Conservation (phyloP, 2,888 invertebrate genomes). For the Axea sp. region DNA sequence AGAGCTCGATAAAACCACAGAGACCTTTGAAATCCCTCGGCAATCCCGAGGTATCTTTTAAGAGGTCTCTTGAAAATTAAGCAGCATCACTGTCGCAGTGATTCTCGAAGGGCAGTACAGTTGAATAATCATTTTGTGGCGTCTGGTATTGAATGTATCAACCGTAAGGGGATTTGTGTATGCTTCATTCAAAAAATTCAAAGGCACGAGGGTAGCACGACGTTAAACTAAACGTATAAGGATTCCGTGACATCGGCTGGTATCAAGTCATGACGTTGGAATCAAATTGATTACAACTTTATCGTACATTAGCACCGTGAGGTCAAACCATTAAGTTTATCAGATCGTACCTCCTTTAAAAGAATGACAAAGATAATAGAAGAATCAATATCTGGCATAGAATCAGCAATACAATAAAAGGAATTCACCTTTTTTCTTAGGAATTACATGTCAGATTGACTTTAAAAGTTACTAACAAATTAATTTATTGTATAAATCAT, state of each 20-base stretch:
- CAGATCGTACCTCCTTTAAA: neutral
- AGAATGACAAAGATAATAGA: no score
- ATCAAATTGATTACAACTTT: neutral
- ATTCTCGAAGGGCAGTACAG: slow-evolving; percentile 37
- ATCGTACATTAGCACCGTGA: neutral
- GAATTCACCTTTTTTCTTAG: no score
- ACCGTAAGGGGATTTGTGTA: slow-evolving; percentile 20
- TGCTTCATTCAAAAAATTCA: slow-evolving; percentile 22
- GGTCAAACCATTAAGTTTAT: neutral
- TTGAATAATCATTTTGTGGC: slow-evolving; percentile 50
- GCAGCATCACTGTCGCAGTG: slow-evolving; percentile 27
- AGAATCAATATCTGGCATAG: no score
- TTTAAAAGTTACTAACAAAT: no score
- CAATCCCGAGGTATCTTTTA: slow-evolving; percentile 23
- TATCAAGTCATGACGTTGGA: neutral
- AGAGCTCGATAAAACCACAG: slow-evolving; percentile 35
- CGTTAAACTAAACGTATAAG: neutral
- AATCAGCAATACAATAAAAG: no score
- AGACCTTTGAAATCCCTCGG: slow-evolving; percentile 38
- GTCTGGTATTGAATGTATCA: slow-evolving; percentile 7
- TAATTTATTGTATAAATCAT: no score
- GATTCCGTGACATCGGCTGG: neutral
- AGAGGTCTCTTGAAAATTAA: slow-evolving; percentile 51
- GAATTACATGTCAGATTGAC: no score
- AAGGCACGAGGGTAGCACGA: slow-evolving; percentile 9